Percentiles rank a stretch among this genome's conserved stretches.
These are phyloP conservation scores for Manduca sexta DNA, from an alignment of 1,140 invertebrate species.

Conservation along the genomic window DNA sequence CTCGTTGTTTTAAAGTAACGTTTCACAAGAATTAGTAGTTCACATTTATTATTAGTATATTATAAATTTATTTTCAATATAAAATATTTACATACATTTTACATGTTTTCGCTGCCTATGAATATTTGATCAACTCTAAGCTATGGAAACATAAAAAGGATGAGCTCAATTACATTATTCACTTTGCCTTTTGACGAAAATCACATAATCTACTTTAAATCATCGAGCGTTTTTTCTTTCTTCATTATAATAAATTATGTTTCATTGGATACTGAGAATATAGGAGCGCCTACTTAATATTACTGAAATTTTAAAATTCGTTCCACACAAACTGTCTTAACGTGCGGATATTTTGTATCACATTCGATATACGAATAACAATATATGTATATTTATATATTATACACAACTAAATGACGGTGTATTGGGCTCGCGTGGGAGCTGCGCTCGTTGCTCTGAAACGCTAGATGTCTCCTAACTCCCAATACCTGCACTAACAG, in stretches of 20 bases:
- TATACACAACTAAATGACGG: no score
- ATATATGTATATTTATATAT: no score
- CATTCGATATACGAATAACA: no score
- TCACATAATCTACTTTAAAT: slow-evolving; percentile 24
- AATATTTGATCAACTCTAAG: slow-evolving; percentile 36
- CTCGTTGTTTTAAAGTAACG: no score
- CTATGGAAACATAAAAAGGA: slow-evolving; percentile 36
- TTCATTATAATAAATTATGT: background rate
- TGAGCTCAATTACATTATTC: slow-evolving; percentile 32
- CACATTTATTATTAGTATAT: background rate
- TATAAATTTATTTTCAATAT: background rate
- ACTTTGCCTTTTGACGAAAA: slow-evolving; percentile 33
- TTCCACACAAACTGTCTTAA: no score
- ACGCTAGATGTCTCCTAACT: no score
- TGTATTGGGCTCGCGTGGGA: no score
- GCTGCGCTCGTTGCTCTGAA: no score
- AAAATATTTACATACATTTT: background rate
- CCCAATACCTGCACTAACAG: no score
- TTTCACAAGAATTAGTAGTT: no score
- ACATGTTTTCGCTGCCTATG: slow-evolving; percentile 10
- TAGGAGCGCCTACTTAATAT: background rate
- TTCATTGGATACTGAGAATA: background rate
- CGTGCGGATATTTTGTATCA: no score
- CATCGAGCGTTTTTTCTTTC: background rate
- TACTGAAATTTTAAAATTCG: background rate